Percentiles rank a stretch among this genome's conserved stretches.
Conservation (phyloP, 2,888 invertebrate genomes). For the Keiferia lycopersicella region DNA sequence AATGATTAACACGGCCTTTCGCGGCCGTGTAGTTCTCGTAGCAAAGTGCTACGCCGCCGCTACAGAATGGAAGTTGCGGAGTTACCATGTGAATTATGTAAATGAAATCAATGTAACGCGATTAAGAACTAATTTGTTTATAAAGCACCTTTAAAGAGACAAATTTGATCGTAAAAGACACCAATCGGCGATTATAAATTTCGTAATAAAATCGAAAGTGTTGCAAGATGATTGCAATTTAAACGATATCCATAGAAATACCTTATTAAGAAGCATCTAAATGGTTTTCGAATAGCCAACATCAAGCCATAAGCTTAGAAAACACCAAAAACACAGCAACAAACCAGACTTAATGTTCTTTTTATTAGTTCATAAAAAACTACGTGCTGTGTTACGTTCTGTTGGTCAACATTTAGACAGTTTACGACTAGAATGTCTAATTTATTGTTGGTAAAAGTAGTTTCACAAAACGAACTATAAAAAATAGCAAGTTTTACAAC, state of each 20-base stretch:
- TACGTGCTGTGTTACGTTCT: constrained; percentile 14
- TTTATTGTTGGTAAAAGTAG: constrained; percentile 17
- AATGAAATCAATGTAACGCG: neutral
- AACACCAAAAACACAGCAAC: constrained; percentile 7
- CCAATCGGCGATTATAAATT: neutral
- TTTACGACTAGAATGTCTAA: constrained; percentile 22
- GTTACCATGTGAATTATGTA: neutral
- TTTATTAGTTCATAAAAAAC: constrained; percentile 23
- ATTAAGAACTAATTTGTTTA: neutral
- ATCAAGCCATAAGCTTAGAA: constrained; percentile 5
- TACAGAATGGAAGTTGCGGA: neutral
- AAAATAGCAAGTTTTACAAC: constrained; percentile 15
- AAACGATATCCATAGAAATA: constrained; percentile 16
- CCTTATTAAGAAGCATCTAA: neutral
- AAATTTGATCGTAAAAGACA: neutral
- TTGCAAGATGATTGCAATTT: neutral
- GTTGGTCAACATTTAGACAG: constrained; percentile 21
- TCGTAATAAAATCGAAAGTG: constrained; percentile 10
- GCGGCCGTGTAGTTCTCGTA: neutral
- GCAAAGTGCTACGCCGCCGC: neutral
- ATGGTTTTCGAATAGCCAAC: neutral
- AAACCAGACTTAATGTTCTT: constrained; percentile 13
- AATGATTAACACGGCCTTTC: neutral
- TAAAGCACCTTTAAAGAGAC: neutral
- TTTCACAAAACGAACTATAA: constrained; percentile 6